phyloP scores from a whole-genome alignment of 2,113 vertebrate species.

The Ovis canadensis region DNA sequence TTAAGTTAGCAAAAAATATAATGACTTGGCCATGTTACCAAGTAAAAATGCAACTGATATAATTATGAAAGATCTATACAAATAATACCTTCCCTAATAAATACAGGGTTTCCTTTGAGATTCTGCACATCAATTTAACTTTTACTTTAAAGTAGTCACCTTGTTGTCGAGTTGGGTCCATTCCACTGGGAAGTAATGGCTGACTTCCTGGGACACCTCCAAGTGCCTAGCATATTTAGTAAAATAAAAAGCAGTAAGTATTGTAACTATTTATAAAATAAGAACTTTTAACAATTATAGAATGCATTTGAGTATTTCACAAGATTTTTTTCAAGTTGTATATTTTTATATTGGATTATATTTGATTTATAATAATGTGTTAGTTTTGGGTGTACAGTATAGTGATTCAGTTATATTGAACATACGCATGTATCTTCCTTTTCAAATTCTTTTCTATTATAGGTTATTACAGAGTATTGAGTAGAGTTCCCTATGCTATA shows the following conservation, averaged over 20 bases:
- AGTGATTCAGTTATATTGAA: neutral
- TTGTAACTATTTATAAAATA: conserved; percentile 33
- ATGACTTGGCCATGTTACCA: neutral
- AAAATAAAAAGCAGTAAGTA: conserved; percentile 3
- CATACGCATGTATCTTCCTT: neutral
- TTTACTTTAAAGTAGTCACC: conserved; percentile 78
- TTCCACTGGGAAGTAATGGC: conserved; percentile 94
- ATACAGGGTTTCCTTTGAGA: neutral
- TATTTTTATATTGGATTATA: neutral
- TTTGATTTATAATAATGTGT: neutral
- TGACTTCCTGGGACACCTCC: conserved; percentile 95
- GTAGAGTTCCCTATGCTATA: neutral
- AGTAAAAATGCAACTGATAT: neutral
- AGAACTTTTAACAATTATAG: neutral
- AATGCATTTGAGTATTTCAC: neutral
- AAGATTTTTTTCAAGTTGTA: neutral
- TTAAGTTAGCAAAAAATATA: neutral
- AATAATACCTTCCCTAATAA: neutral
- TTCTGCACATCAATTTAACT: neutral
- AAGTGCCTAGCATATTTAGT: conserved; percentile 84
- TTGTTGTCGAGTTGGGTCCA: conserved; percentile 98
- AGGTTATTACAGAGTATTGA: neutral
- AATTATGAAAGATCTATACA: neutral
- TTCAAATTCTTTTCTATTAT: neutral
- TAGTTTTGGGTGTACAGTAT: neutral